Conservation (phyloP, 2,888 invertebrate genomes). For the Ectropis crepuscularia region DNA sequence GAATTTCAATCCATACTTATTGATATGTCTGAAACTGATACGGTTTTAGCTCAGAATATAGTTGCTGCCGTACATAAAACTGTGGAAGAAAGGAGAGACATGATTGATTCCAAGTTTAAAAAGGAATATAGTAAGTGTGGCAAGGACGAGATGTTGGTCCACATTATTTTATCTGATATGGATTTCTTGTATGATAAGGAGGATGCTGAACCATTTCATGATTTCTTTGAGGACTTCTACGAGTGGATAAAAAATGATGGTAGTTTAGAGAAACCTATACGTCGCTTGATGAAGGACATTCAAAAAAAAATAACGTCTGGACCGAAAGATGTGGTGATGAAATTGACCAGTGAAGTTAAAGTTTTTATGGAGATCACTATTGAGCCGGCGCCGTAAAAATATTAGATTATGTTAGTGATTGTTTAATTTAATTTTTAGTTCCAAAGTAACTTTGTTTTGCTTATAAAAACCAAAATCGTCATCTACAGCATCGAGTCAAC, state of each 20-base stretch:
- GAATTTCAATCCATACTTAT: slow-evolving; percentile 60
- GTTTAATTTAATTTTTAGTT: background rate
- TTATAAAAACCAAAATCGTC: background rate
- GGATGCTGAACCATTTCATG: slow-evolving; percentile 19
- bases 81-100: slow-evolving; percentile 49
- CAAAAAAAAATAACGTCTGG: slow-evolving; percentile 9
- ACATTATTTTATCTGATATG: slow-evolving; percentile 31
- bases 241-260: slow-evolving; percentile 14
- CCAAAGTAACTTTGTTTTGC: background rate
- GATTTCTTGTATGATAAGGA: slow-evolving; percentile 27
- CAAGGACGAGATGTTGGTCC: slow-evolving; percentile 23
- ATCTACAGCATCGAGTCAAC: too few species aligned
- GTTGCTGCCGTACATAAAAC: slow-evolving; percentile 48
- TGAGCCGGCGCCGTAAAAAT: slow-evolving; percentile 1
- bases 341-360: slow-evolving; percentile 13
- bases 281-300: slow-evolving; percentile 14
- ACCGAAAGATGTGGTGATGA: slow-evolving; percentile 2
- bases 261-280: background rate
- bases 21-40: slow-evolving; percentile 59
- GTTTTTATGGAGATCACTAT: slow-evolving; percentile 19
- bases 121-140: background rate
- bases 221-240: slow-evolving; percentile 19
- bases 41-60: slow-evolving; percentile 54
- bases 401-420: background rate
- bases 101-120: background rate